These are phyloP conservation scores for Trididemnum nubilum DNA, from an alignment of 23 tunicate species.

Conservation along the genomic window DNA sequence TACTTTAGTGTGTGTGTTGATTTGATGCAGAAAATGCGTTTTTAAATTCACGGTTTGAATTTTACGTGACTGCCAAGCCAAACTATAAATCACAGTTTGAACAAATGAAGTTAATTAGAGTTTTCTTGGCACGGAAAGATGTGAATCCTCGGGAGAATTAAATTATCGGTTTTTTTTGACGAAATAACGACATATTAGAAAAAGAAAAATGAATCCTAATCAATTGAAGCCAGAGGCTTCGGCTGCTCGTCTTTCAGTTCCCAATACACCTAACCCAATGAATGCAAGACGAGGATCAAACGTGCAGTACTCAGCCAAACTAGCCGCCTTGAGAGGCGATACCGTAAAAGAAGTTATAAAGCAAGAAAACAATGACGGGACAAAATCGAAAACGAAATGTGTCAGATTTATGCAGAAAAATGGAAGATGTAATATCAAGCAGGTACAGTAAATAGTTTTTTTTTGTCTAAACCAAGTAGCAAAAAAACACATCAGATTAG, in stretches of 20 bases:
- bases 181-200: background rate
- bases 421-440: slow-evolving; percentile 95
- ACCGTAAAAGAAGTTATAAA: slow-evolving; percentile 9
- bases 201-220: background rate
- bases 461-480: too few relatives aligned
- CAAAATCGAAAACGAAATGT: slow-evolving; percentile 34
- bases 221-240: background rate
- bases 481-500: too few relatives aligned
- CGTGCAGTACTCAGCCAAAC: slow-evolving; percentile 69
- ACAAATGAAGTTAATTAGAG: too few relatives aligned
- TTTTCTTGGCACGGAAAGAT: too few relatives aligned
- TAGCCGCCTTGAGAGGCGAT: slow-evolving; percentile 73
- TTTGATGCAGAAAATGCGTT: too few relatives aligned
- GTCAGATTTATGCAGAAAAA: slow-evolving; percentile 95
- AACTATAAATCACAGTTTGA: too few relatives aligned
- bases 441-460: too few relatives aligned
- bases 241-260: slow-evolving; percentile 8
- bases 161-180: background rate
- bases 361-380: slow-evolving; percentile 6
- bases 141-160: background rate
- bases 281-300: slow-evolving; percentile 44
- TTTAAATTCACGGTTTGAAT: too few relatives aligned
- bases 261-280: slow-evolving; percentile 39
- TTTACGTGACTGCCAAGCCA: too few relatives aligned
- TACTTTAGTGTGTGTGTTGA: too few relatives aligned